phyloP scores from a whole-genome alignment of 2,113 vertebrate species.

The Scopus umbretta region DNA sequence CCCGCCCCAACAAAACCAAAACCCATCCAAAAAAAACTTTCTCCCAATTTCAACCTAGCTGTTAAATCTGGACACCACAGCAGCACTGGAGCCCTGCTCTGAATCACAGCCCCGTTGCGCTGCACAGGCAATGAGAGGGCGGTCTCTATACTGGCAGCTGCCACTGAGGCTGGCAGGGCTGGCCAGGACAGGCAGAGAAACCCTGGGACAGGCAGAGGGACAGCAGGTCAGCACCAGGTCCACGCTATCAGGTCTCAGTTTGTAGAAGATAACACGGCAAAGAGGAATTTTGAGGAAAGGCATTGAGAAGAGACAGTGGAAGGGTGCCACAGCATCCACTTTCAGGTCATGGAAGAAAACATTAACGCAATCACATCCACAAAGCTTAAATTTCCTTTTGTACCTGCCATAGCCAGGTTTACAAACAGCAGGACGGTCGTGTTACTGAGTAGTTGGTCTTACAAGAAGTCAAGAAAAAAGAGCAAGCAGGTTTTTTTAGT shows the following conservation, averaged over 20 bases:
- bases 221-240: not conserved
- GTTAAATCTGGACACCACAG: not conserved
- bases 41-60: not conserved
- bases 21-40: no score
- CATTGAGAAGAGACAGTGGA: accelerated
- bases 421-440: not conserved
- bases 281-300: not conserved
- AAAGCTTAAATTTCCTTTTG: not conserved
- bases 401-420: not conserved
- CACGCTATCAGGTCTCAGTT: accelerated
- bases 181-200: no score
- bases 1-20: no score
- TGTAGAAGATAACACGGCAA: accelerated
- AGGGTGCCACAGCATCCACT: not conserved
- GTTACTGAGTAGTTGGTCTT: not conserved
- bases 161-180: not conserved
- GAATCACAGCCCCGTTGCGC: accelerated
- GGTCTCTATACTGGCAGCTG: accelerated
- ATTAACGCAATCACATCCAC: accelerated
- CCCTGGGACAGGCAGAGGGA: no score
- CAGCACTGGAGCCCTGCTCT: accelerated
- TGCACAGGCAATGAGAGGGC: accelerated
- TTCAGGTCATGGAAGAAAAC: no score
- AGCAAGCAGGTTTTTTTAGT: constrained; percentile 2
- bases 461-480: not conserved